These are phyloP conservation scores for Gallinago undulata DNA, from an alignment of 2,113 vertebrate species.

Conservation along the genomic window DNA sequence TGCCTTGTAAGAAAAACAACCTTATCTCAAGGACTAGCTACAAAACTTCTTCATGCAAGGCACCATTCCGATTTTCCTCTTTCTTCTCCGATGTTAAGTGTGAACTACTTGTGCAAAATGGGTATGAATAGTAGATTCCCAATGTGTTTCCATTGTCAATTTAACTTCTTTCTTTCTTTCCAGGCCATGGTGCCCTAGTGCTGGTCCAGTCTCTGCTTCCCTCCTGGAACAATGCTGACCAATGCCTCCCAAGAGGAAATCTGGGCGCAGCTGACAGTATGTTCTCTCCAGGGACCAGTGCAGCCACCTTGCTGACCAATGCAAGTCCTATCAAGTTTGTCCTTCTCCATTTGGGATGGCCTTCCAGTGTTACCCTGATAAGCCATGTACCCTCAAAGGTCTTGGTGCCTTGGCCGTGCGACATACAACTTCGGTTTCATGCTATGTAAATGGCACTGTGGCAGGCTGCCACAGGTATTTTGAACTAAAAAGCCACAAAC, in stretches of 20 bases:
- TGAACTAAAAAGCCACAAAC: not conserved
- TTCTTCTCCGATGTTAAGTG: not conserved
- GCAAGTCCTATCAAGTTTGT: not conserved
- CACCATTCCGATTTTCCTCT: not conserved
- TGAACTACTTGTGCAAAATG: not conserved
- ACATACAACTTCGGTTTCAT: not conserved
- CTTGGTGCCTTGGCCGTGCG: not conserved
- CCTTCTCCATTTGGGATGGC: not conserved
- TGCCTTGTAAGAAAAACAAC: not conserved
- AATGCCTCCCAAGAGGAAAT: not conserved
- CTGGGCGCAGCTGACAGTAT: not conserved
- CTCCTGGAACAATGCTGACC: not conserved
- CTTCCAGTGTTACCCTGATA: not conserved
- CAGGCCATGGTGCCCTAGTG: not conserved
- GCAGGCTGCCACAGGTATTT: not conserved
- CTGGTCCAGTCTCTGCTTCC: not conserved
- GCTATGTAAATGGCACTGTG: not conserved
- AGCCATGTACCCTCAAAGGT: not conserved
- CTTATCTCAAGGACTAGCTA: not conserved
- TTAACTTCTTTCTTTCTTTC: not conserved
- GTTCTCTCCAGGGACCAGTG: not conserved
- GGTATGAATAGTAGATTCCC: not conserved
- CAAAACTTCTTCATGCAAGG: not conserved
- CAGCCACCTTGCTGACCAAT: not conserved
- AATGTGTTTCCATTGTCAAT: not conserved